These are phyloP conservation scores for Callipepla californica DNA, from an alignment of 2,113 vertebrate species.

Conservation along the genomic window DNA sequence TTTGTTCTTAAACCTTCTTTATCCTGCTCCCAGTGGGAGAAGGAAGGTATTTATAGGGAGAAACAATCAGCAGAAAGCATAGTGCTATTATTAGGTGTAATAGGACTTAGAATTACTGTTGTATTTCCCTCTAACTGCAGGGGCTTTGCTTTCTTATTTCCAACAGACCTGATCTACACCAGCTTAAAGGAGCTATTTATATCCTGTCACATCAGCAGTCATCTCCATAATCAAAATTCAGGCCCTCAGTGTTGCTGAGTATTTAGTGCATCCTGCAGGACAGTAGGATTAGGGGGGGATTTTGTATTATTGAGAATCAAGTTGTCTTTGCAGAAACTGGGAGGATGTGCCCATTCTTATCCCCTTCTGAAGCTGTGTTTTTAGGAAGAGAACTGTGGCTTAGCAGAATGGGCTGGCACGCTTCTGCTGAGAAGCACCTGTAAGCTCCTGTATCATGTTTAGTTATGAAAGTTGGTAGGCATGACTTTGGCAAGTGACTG, in stretches of 20 bases:
- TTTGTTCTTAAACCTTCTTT: background rate
- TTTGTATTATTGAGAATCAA: background rate
- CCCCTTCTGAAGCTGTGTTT: background rate
- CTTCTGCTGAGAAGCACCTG: constrained; percentile 8
- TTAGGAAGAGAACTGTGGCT: background rate
- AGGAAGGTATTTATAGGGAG: background rate
- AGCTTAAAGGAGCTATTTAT: background rate
- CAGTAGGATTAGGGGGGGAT: background rate
- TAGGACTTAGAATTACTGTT: background rate
- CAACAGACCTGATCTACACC: background rate
- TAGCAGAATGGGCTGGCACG: background rate
- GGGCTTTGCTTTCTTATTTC: background rate
- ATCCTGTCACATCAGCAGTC: background rate
- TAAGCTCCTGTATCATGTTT: background rate
- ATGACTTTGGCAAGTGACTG: background rate
- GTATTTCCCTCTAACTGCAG: background rate
- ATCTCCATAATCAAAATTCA: background rate
- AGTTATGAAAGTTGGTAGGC: background rate
- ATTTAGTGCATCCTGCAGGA: background rate
- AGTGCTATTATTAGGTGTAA: background rate
- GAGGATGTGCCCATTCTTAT: background rate
- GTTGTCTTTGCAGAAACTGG: background rate
- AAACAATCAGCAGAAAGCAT: background rate
- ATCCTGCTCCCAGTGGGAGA: background rate
- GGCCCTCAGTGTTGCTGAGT: background rate